Conservation (phyloP, 1,140 invertebrate species). For the Ruditapes philippinarum region DNA sequence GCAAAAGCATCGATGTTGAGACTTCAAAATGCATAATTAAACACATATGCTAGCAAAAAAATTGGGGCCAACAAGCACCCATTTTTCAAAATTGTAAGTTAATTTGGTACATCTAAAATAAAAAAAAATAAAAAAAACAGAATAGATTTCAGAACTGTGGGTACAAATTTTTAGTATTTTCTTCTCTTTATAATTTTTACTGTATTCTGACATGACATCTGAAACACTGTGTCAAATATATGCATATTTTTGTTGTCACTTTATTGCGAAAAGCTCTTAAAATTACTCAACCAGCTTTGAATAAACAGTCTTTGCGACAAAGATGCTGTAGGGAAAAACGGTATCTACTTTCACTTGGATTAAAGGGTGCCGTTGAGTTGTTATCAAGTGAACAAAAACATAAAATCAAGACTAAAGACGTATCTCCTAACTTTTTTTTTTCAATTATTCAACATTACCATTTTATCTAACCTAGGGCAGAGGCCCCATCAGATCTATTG, state of each 20-base stretch:
- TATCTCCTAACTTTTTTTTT: not conserved
- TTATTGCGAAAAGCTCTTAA: not conserved
- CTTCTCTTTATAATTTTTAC: too few species aligned
- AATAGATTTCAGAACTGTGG: too few species aligned
- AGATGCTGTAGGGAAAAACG: not conserved
- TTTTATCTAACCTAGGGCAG: slow-evolving; percentile 20
- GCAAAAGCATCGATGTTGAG: too few species aligned
- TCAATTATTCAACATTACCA: slow-evolving; percentile 37
- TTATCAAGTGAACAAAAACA: slow-evolving; percentile 34
- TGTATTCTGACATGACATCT: not conserved
- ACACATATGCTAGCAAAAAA: too few species aligned
- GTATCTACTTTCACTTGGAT: slow-evolving; percentile 17
- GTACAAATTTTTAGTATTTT: too few species aligned
- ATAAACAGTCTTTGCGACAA: not conserved
- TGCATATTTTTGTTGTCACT: not conserved
- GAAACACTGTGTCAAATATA: not conserved
- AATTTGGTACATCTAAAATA: too few species aligned
- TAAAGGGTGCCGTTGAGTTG: not conserved
- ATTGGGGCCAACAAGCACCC: too few species aligned
- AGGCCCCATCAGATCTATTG: slow-evolving; percentile 20
- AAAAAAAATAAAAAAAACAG: too few species aligned
- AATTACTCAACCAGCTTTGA: not conserved
- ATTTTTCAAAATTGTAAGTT: too few species aligned
- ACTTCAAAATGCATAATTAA: too few species aligned
- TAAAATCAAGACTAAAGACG: not conserved